Percentiles rank a stretch among this genome's conserved stretches.
phyloP scores from a whole-genome alignment of 53 echinoderm and acorn worm species.

The Patiria pectinifera region DNA sequence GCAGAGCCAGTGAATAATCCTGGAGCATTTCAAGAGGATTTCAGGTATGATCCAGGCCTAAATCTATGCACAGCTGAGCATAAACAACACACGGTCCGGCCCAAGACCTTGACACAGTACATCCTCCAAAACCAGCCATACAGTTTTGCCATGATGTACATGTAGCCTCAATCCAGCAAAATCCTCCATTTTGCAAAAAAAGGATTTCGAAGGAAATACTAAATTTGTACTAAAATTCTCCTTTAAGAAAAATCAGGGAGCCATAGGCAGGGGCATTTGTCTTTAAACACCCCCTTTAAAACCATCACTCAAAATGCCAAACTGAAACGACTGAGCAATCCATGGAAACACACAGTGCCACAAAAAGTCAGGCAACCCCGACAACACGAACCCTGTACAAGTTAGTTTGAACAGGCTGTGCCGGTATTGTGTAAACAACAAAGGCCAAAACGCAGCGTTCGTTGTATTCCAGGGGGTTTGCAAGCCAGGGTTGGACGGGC shows the following conservation, averaged over 20 bases:
- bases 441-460: slow-evolving; percentile 11
- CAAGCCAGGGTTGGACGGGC: not conserved
- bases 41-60: too few relatives aligned
- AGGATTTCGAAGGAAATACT: too few relatives aligned
- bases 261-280: not conserved
- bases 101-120: too few relatives aligned
- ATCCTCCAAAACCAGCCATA: too few relatives aligned
- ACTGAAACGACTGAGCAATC: not conserved
- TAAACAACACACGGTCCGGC: too few relatives aligned
- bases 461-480: not conserved
- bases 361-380: slow-evolving; percentile 36
- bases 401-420: slow-evolving; percentile 30
- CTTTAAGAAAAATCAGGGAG: not conserved
- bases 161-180: too few relatives aligned
- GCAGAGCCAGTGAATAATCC: too few relatives aligned
- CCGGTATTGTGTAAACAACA: slow-evolving; percentile 40
- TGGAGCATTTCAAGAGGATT: too few relatives aligned
- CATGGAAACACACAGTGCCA: slow-evolving; percentile 7
- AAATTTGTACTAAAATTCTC: not conserved
- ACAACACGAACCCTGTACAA: slow-evolving; percentile 9
- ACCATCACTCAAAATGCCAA: slow-evolving; percentile 4
- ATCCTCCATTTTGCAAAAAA: too few relatives aligned
- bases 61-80: too few relatives aligned
- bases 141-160: too few relatives aligned
- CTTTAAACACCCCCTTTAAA: slow-evolving; percentile 12